Evolutionary conservation across 2,888 invertebrate genomes (phyloP).

Genomic region (Spodoptera littoralis): DNA sequence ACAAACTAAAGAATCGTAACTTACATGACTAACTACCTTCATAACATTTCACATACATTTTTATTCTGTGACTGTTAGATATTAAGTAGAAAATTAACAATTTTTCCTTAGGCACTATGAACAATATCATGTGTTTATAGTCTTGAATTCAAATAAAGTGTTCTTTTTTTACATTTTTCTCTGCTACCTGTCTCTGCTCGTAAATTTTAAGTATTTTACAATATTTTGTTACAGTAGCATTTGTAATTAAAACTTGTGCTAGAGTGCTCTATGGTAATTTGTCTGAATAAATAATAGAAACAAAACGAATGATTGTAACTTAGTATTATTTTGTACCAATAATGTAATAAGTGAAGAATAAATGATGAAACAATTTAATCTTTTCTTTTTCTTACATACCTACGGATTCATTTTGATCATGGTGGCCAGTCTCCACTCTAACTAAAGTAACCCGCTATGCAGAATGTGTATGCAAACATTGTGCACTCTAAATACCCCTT

Average conservation of each 20-base stretch:
- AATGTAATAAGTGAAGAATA: constrained; percentile 53
- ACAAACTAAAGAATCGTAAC: constrained; percentile 52
- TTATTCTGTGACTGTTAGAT: constrained; percentile 55
- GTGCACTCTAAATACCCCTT: no score
- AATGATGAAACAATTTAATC: constrained; percentile 55
- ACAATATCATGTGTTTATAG: constrained; percentile 27
- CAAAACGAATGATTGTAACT: constrained; percentile 53
- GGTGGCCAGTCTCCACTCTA: neutral
- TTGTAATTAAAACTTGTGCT: neutral
- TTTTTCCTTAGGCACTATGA: constrained; percentile 30
- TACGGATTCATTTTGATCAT: neutral
- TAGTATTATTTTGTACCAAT: constrained; percentile 58
- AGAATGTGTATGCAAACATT: no score
- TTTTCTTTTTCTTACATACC: constrained; percentile 4
- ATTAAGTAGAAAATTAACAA: constrained; percentile 57
- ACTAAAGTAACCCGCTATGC: no score
- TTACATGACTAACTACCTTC: constrained; percentile 2
- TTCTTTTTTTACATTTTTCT: neutral
- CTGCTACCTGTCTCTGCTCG: constrained; percentile 8
- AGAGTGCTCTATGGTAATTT: constrained; percentile 23
- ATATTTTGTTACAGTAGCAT: no score
- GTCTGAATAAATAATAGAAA: constrained; percentile 32
- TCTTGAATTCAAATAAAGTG: constrained; percentile 10
- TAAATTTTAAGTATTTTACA: constrained; percentile 26
- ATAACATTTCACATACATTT: constrained; percentile 36